phyloP scores from a whole-genome alignment of 2,797 vertebrate species.

The Phalloptychus januarius region DNA sequence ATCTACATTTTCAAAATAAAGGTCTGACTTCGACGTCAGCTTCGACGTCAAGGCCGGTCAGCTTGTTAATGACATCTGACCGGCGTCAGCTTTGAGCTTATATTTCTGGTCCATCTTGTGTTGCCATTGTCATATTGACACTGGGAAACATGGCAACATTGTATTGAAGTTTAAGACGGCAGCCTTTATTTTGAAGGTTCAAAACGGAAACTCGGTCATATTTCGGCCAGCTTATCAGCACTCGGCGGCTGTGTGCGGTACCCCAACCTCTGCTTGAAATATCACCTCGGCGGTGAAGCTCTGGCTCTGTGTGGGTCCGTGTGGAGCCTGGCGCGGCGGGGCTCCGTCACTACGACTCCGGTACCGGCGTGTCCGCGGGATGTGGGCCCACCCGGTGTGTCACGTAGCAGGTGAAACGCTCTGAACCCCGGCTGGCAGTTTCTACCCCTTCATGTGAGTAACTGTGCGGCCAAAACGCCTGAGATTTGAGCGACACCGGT shows the following conservation, averaged over 20 bases:
- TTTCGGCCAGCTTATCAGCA: constrained; percentile 1
- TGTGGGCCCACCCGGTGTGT: constrained; percentile 43
- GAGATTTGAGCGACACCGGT: constrained; percentile 13
- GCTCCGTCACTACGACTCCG: constrained; percentile 46
- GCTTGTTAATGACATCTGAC: no score
- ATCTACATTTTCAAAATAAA: constrained; percentile 37
- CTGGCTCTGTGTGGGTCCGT: constrained; percentile 71
- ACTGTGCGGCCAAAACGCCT: constrained; percentile 9
- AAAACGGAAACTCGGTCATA: background rate
- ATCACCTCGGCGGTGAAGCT: constrained; percentile 37
- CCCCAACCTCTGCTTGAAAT: constrained; percentile 74
- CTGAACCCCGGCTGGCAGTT: constrained; percentile 51
- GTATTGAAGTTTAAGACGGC: background rate
- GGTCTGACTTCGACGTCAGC: background rate
- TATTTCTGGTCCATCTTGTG: background rate
- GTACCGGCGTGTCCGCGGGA: constrained; percentile 48
- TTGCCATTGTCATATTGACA: background rate
- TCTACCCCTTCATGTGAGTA: constrained; percentile 73
- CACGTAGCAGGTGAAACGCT: constrained; percentile 49
- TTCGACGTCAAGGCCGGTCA: no score
- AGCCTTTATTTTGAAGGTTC: constrained; percentile 37
- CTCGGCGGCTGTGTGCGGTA: constrained; percentile 65
- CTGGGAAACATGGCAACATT: background rate
- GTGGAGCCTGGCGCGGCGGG: constrained; percentile 61
- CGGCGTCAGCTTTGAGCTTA: background rate